Percentiles rank a stretch among this genome's conserved stretches.
Conservation (phyloP, 2,797 vertebrate species). For the Psittacula derbiana region DNA sequence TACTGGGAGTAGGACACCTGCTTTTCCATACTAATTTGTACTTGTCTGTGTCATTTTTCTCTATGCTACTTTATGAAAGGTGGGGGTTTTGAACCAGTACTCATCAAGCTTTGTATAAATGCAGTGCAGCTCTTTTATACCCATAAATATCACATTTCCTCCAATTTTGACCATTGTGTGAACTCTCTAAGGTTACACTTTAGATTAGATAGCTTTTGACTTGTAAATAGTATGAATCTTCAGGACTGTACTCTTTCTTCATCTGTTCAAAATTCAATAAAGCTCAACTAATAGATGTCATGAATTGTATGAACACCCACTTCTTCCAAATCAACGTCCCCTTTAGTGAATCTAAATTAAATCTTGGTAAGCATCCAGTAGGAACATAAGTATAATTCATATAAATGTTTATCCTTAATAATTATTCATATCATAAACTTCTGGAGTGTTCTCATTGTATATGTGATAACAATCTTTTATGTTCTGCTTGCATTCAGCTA, state of each 20-base stretch:
- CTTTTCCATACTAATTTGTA: neutral
- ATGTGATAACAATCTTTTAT: neutral
- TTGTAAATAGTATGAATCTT: neutral
- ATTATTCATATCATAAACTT: neutral
- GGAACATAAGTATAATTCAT: neutral
- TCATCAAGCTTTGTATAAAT: neutral
- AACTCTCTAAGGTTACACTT: neutral
- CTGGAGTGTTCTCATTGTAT: neutral
- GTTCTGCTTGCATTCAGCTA: neutral
- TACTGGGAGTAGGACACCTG: neutral
- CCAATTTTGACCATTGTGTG: neutral
- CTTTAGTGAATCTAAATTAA: constrained; percentile 36
- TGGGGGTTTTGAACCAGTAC: neutral
- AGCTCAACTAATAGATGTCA: neutral
- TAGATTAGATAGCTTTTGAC: neutral
- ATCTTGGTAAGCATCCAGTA: neutral
- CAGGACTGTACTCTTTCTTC: neutral
- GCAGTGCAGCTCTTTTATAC: neutral
- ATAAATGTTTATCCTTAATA: neutral
- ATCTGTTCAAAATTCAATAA: constrained; percentile 20
- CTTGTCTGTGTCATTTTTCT: neutral
- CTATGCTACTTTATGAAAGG: neutral
- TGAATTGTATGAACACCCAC: neutral
- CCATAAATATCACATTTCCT: neutral
- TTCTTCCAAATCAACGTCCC: neutral